These are phyloP conservation scores for Babylonia areolata DNA, from an alignment of 1,140 invertebrate genomes.

Conservation along the genomic window DNA sequence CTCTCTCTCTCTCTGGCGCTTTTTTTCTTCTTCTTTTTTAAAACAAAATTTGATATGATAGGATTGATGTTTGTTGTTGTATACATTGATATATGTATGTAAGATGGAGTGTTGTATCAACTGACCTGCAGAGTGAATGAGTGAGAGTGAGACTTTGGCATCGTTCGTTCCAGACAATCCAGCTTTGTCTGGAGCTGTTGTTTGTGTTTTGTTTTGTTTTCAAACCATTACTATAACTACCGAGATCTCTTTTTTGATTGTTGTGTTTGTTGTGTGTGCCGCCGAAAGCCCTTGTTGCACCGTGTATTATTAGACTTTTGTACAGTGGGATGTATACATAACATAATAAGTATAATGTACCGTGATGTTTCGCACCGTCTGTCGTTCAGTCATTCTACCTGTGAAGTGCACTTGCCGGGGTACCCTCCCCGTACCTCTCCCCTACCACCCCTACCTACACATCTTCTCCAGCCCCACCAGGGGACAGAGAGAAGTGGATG, in stretches of 20 bases:
- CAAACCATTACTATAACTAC: not conserved
- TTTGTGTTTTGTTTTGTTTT: not conserved
- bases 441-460: not conserved
- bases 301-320: not conserved
- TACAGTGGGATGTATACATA: not conserved
- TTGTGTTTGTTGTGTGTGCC: not conserved
- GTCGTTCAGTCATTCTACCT: constrained; percentile 2
- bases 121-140: no score
- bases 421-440: not conserved
- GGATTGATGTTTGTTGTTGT: no score
- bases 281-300: not conserved
- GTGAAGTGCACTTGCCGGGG: not conserved
- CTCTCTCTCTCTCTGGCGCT: no score
- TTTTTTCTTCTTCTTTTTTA: no score
- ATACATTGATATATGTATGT: no score
- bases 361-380: not conserved
- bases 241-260: not conserved
- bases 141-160: no score
- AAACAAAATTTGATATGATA: no score
- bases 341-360: not conserved
- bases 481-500: not conserved
- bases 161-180: no score
- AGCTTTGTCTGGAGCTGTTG: no score
- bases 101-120: no score
- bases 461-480: not conserved